A percentile compares a stretch with the other conserved stretches of the same genome.
phyloP scores from a whole-genome alignment of 2,797 vertebrate genomes.

The Tamandua tetradactyla region DNA sequence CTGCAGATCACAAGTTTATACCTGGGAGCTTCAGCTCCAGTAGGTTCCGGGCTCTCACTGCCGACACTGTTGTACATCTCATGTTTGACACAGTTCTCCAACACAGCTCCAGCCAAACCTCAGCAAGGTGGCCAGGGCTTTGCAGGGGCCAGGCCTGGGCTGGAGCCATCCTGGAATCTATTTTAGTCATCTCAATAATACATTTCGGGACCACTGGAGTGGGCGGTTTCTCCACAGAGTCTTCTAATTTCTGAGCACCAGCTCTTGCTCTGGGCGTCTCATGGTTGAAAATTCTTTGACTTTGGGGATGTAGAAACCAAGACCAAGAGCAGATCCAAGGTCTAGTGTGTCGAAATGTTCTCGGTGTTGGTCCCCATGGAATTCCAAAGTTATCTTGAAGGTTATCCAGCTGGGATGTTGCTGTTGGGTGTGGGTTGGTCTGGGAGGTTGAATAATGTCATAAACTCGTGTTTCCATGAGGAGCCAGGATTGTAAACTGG shows the following conservation, averaged over 20 bases:
- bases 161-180: constrained; percentile 67
- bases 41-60: neutral
- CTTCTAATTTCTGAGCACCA: constrained; percentile 59
- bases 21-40: neutral
- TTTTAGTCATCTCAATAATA: constrained; percentile 84
- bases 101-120: constrained; percentile 2
- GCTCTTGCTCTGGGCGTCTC: neutral
- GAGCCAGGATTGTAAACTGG: neutral
- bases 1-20: neutral
- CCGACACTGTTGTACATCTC: fast-evolving
- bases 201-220: constrained; percentile 37
- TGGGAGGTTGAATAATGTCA: neutral
- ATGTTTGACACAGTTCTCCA: neutral
- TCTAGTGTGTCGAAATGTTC: neutral
- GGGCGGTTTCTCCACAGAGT: constrained; percentile 64
- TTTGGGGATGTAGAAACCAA: neutral
- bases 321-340: neutral
- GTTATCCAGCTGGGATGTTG: neutral
- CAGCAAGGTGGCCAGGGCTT: neutral
- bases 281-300: neutral
- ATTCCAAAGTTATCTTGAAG: neutral
- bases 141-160: neutral
- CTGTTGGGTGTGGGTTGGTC: neutral
- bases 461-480: neutral
- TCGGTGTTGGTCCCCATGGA: neutral